Conservation (phyloP, 2,888 invertebrate genomes). For the Neoaliturus tenellus region DNA sequence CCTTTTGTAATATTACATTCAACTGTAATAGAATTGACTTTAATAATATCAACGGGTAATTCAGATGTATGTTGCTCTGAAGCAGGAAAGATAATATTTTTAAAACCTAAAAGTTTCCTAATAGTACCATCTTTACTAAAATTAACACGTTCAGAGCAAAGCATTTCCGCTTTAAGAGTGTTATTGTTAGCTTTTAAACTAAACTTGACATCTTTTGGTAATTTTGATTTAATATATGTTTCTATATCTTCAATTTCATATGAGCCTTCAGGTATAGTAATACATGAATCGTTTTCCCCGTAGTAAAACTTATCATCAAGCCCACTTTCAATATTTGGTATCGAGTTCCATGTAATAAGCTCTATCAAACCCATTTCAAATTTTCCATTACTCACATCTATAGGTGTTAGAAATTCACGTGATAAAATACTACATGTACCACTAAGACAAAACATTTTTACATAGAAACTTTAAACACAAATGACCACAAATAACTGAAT, state of each 20-base stretch:
- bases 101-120: slow-evolving; percentile 20
- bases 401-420: background rate
- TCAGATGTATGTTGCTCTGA: background rate
- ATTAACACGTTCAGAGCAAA: background rate
- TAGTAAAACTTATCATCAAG: slow-evolving; percentile 8
- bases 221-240: background rate
- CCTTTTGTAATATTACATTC: background rate
- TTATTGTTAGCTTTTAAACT: background rate
- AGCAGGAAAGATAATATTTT: background rate
- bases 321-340: slow-evolving; percentile 21
- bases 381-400: slow-evolving; percentile 64
- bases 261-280: background rate
- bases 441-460: slow-evolving; percentile 64
- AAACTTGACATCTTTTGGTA: background rate
- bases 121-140: background rate
- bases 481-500: slow-evolving; percentile 59
- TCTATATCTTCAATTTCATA: slow-evolving; percentile 25
- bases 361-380: slow-evolving; percentile 33
- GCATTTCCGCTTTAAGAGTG: background rate
- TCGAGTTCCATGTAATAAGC: slow-evolving; percentile 31
- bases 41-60: slow-evolving; percentile 32
- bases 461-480: slow-evolving; percentile 57
- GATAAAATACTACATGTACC: slow-evolving; percentile 52
- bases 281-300: background rate
- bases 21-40: slow-evolving; percentile 65